Evolutionary conservation across 2,888 invertebrate species (phyloP), one percentile per base, ranked within the genome.

Genomic region (Chrysina gloriosa): DNA sequence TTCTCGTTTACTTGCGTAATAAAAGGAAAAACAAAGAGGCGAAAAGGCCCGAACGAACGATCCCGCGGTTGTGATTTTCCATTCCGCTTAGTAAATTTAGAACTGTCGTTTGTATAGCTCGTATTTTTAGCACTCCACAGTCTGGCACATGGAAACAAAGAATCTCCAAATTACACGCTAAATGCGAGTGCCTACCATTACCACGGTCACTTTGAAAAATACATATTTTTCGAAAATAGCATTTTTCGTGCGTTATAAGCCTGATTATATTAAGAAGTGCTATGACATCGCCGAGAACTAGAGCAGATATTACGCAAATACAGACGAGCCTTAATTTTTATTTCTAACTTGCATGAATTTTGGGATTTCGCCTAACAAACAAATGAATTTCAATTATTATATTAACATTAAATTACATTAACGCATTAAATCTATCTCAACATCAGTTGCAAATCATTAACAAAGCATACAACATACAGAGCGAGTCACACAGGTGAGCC

Each of bases 51-150:
- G 31, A 48, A 39, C 39, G 14, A 29, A 34, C n/a, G 14, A 47
- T 11, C 29, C n/a, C n/a, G n/a, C n/a, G n/a, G 21, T n/a, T n/a
- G 61, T 63, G 45, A 63, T 63, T 63, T 63, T 63, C 61, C 61
- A 63, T 29, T 42, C 7, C 16, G 16, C n/a, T 29, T 19, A 52
- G 11, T 52, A 52, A 52, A 52, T 29, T 52, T 52, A 52, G 52
- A 52, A 31, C 52, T 14, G 11, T 52, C 29, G 0, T 27, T 2
- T 14, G 5, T 29, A 3, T 52, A 11, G 6, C 4, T 50, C 0
- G 14, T 52, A 52, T 52, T 52, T 52, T 29, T 52, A 52, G 29
- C 6, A 52, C 29, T 29, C 19, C 6, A 11, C 11, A 1, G n/a
- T 50, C 1, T 29, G 14, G 6, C 29, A 29, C 52, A 27, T 29